These are phyloP conservation scores for Acarapis woodi DNA, from an alignment of 1,140 invertebrate species.

Conservation along the genomic window DNA sequence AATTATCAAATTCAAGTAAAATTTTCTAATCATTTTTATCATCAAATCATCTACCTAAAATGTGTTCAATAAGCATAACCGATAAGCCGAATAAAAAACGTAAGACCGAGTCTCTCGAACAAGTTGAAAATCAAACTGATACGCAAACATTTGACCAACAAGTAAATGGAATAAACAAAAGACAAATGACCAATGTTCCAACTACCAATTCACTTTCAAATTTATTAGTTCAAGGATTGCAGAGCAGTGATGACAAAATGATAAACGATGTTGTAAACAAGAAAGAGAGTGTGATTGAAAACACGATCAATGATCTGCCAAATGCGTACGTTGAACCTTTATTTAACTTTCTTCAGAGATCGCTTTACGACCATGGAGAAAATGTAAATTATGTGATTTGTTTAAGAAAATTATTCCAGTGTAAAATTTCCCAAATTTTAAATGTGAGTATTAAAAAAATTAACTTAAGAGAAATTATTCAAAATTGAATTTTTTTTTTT, in stretches of 20 bases:
- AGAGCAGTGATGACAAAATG: constrained; percentile 7
- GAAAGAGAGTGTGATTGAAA: background rate
- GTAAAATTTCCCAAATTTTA: constrained; percentile 1
- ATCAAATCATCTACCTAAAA: no score
- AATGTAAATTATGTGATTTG: constrained; percentile 5
- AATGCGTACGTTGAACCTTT: constrained; percentile 1
- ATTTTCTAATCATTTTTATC: no score
- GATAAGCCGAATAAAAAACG: no score
- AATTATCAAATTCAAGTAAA: no score
- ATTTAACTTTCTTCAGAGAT: constrained; percentile 2
- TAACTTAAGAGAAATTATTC: no score
- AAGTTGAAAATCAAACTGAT: no score
- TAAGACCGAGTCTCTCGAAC: no score
- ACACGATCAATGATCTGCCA: constrained; percentile 7
- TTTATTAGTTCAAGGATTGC: constrained; percentile 8
- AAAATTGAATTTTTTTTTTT: constrained; percentile 35
- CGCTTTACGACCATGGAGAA: background rate
- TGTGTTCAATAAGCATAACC: no score
- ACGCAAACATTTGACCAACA: no score
- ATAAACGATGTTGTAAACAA: constrained; percentile 4
- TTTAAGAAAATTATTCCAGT: constrained; percentile 1
- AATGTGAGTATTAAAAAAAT: background rate
- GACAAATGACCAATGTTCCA: no score
- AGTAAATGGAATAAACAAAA: no score
- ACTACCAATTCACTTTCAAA: no score